phyloP scores from a whole-genome alignment of 2,797 vertebrate species.

The Periophthalmus magnuspinnatus region DNA sequence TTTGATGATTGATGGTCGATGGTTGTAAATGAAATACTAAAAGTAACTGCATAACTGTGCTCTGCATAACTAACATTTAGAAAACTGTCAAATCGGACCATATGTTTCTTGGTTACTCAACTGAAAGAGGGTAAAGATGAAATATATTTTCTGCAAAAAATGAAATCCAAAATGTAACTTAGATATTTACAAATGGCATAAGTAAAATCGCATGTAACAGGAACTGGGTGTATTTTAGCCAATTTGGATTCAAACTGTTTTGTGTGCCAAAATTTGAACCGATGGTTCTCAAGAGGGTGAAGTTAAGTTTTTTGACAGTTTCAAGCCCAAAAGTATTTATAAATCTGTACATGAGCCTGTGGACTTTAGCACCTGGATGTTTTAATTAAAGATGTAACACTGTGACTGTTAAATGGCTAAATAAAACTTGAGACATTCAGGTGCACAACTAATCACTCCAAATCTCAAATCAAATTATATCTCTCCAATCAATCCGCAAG shows the following conservation, averaged over 20 bases:
- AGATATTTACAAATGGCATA: no score
- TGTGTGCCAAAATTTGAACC: neutral
- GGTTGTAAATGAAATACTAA: conserved; percentile 2
- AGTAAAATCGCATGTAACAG: no score
- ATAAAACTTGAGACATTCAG: neutral
- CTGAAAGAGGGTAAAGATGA: neutral
- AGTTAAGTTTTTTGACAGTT: neutral
- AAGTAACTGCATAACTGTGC: neutral
- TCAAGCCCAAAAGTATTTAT: neutral
- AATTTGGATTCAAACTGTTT: no score
- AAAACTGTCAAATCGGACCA: neutral
- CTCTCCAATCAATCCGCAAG: conserved; percentile 22
- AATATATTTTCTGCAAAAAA: neutral
- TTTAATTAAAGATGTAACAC: neutral
- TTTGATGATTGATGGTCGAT: conserved; percentile 1
- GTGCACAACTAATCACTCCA: neutral
- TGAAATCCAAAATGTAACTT: neutral
- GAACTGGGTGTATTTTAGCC: no score
- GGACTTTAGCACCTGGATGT: neutral
- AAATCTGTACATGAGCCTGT: neutral
- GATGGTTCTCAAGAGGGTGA: neutral
- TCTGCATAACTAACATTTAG: neutral
- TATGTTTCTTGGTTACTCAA: neutral
- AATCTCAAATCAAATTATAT: neutral
- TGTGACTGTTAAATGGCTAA: neutral